Base-by-base conservation (phyloP, 2,888 invertebrate genomes). In the Drosophila paranaensis region DNA sequence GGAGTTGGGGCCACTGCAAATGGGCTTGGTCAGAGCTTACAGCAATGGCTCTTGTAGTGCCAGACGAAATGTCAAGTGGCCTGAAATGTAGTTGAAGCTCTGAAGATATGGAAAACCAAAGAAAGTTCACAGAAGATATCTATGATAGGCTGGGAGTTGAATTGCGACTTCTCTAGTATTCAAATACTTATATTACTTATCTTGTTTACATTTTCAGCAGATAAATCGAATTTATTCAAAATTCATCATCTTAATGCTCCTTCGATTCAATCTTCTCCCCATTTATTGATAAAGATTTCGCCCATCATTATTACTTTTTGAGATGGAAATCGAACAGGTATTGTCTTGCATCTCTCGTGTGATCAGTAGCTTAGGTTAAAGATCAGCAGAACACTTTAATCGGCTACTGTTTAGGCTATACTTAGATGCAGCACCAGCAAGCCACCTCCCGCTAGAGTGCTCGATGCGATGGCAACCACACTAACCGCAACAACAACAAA, bases 31-130 rank as follows among this genome's bases (percentile, higher is more conserved):
- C 55, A 58, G 55, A 42, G 20, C 37, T 53, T 37, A 42, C 45
- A 27, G 45, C 45, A 50, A 48, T 46, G 61, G 40, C 77, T 57
- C 60, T 72, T 69, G 43, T 57, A 55, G 77, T 66, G 78, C 51
- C 74, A 69, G 64, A 74, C 82, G 64, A 71, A 57, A 65, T 62
- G 62, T 83, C 78, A 77, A 66, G 68, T 68, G 58, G 35, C 11
- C 8, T 9, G 10, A 43, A 14, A 35, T n/a, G 30, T 3, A n/a
- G 10, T 39, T 27, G 20, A 20, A 37, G 10, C 11, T 8, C 30
- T 2, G 16, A 16, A 13, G 10, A 40, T 30, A n/a, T 16, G 0
- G 42, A 13, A 16, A 13, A 14, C 8, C 0, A n/a, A n/a, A n/a
- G n/a, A n/a, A n/a, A n/a, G n/a, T n/a, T n/a, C n/a, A 9, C 14